Evolutionary conservation across 2,113 vertebrate species (phyloP).

Genomic region (Nipponia nippon): DNA sequence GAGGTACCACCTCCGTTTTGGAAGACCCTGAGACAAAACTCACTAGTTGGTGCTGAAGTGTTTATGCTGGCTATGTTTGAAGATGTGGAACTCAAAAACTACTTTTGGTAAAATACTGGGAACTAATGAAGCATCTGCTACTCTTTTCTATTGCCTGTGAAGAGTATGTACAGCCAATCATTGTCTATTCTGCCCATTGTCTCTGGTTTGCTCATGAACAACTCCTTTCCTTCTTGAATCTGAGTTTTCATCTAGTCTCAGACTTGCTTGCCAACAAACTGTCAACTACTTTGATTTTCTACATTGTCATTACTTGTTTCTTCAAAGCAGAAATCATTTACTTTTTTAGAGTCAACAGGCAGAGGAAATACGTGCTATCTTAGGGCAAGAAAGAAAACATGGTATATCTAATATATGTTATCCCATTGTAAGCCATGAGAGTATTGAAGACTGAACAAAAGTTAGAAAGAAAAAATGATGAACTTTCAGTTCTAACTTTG

Average conservation of each 20-base stretch:
- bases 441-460: background rate
- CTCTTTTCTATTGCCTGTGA: background rate
- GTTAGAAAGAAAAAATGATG: background rate
- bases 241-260: background rate
- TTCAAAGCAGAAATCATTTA: background rate
- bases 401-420: background rate
- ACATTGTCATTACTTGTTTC: background rate
- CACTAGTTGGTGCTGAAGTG: background rate
- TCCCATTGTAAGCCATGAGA: background rate
- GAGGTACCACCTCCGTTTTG: background rate
- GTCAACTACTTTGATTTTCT: background rate
- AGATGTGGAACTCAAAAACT: background rate
- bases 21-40: background rate
- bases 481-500: background rate
- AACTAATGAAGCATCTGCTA: background rate
- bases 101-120: background rate
- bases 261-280: background rate
- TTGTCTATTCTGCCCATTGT: background rate
- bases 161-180: background rate
- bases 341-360: background rate
- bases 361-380: background rate
- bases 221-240: background rate
- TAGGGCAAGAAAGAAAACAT: background rate
- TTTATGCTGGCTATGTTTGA: background rate
- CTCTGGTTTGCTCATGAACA: background rate